Evolutionary conservation across 2,888 invertebrate species (phyloP), one percentile per base, ranked within the genome.

Genomic region (Halictus ligatus): DNA sequence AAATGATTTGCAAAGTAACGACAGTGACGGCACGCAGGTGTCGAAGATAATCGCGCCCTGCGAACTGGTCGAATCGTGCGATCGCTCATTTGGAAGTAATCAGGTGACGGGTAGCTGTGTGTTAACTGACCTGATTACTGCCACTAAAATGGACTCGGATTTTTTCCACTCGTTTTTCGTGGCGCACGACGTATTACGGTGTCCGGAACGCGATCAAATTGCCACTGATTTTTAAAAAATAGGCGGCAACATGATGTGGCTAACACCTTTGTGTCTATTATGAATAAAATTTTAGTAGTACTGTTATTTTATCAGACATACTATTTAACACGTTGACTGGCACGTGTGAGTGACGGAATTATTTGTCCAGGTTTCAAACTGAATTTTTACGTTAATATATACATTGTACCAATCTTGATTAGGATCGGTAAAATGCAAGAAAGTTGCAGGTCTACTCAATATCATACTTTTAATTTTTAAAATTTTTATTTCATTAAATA

Each of bases 1-100:
- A 84, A 83, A 78, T 84, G 84, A 84, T 83, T 84, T 83, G 84
- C 84, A 71, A 84, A 71, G 78, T 78, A 78, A 78, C 75, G 71
- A 71, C 78, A 43, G 73, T 83, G 84, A 84, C 18, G 78, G n/a
- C 46, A 35, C 35, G 75, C 84, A 64, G 35, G 69, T 43, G 84
- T 83, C 77, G 74, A 74, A 69, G 58, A 83, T 78, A 78, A 84
- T 58, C 29, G 71, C 35, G 58, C 4, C 58, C 58, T 50, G 76
- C 58, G 67, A 75, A 83, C 75, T 81, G 48, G 21, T 81, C 64
- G 82, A 76, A 73, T 73, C 73, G 21, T 21, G 18, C 7, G 73
- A 43, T 58, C 67, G 60, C 21, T n/a, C 13, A 35, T 50, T 83
- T 13, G 58, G 60, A 64, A 74, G 46, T 84, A 64, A 84, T 76